Evolutionary conservation across 2,888 invertebrate species (phyloP), one percentile per base, ranked within the genome.

Genomic region (Melinopterus prodromus): DNA sequence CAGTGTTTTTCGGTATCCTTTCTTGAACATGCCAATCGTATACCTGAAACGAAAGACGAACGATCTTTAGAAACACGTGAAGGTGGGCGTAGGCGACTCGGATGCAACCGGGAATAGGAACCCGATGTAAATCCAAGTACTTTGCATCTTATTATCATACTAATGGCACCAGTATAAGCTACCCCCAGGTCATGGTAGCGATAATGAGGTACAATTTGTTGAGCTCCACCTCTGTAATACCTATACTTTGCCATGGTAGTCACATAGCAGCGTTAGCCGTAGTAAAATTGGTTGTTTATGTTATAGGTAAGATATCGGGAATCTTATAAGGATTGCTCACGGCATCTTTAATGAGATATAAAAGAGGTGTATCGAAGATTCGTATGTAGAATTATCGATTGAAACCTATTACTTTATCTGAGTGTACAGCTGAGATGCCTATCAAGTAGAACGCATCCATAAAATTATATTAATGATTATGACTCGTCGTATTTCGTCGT

Each of bases 1-100:
- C 76, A 97, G 88, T 77, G 94, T 93, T 85, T 95, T 93, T 79
- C 90, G 91, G 85, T 93, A 93, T 0, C 97, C 97, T 86, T 93
- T 93, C 84, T 92, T 93, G 89, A 96, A 96, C 85, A 95, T 90
- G 6, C 93, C 94, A 86, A 95, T 90, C 79, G 95, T 94, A 93
- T 96, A 97, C 89, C 95, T 95, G 86, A 70, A 91, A 89, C 83
- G 81, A 6, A 80, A 81, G 78, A 80, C 78, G 36, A 36, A 35
- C 37, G 16, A 69, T 26, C 15, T 69, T 69, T 38, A 77, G 69
- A 77, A 12, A n/a, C 69, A 9, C 16, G 35, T 16, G 70, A 16
- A 70, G 14, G 37, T 14, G 36, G 37, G 74, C 35, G 74, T 74
- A 15, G 74, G 74, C 37, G 74, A 14, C 71, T 26, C 36, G 35